Evolutionary conservation across 2,888 invertebrate genomes (phyloP), one percentile per base, ranked within the genome.

Genomic region (Aethes cnicana): DNA sequence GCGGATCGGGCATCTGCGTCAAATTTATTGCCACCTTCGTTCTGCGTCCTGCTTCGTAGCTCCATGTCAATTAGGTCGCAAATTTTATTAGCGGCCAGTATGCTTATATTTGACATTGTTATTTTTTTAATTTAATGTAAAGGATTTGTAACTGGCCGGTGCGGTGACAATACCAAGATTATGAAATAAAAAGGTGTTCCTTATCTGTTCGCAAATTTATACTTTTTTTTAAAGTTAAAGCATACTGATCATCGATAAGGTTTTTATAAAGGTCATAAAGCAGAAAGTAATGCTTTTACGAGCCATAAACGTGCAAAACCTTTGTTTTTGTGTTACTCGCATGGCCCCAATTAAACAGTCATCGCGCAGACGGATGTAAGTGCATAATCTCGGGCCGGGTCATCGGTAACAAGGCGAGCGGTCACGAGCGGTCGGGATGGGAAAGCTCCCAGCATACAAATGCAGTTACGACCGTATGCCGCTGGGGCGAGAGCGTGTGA

Each of bases 361-460:
- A 84, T 85, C 83, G 77, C 77, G 72, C 77, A 77, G 74, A 84
- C 84, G 83, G 84, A 82, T 84, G 84, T 84, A 72, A 81, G 85
- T 85, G 86, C 84, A 87, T 83, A 86, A 85, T 86, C 85, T 84
- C 73, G 64, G 72, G 68, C 63, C 81, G 64, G 86, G 86, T 84
- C 86, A 87, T 83, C 85, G 75, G 76, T 85, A 86, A 87, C 85
- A 83, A 85, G 84, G 73, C 82, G 72, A 81, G 70, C 85, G 87
- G 87, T 87, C 87, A 87, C 84, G 84, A 81, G 69, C 74, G 81
- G 84, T 81, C 84, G 86, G 84, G 81, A 82, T 88, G 88, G 86
- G 88, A 88, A 87, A 82, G 84, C 84, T 88, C 88, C 80, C 87
- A 88, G 81, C 76, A 81, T 85, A 81, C 73, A 81, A 81, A 76